A percentile compares a stretch with the other conserved stretches of the same genome.
These are phyloP conservation scores for Isurus oxyrinchus DNA, from an alignment of 2,113 vertebrate species.

Conservation along the genomic window DNA sequence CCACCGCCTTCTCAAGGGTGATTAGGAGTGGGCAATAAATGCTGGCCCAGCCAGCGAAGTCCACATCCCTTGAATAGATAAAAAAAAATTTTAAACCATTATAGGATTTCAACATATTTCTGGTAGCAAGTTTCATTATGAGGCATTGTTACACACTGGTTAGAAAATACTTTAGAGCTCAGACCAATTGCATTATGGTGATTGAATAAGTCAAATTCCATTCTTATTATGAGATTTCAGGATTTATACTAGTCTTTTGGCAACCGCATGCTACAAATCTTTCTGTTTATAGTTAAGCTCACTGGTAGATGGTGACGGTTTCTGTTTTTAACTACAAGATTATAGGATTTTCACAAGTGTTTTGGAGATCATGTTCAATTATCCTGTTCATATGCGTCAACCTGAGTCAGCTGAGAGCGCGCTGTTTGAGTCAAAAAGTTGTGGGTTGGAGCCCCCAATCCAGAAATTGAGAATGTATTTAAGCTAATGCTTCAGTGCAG, in stretches of 20 bases:
- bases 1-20: too few relatives aligned
- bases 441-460: background rate
- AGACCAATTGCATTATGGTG: background rate
- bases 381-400: background rate
- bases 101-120: background rate
- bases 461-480: background rate
- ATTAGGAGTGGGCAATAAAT: too few relatives aligned
- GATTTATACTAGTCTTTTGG: background rate
- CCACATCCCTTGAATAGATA: too few relatives aligned
- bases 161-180: background rate
- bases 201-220: background rate
- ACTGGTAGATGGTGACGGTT: background rate
- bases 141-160: background rate
- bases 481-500: background rate
- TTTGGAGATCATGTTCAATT: constrained; percentile 3
- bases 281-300: background rate
- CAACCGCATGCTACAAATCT: background rate
- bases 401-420: background rate
- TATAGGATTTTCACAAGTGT: background rate
- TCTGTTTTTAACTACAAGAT: background rate
- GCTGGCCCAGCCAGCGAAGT: too few relatives aligned
- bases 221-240: background rate
- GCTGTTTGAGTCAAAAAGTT: background rate
- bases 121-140: background rate
- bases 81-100: too few relatives aligned